phyloP scores from a whole-genome alignment of 2,113 vertebrate genomes.

The Tychaedon coryphoeus region DNA sequence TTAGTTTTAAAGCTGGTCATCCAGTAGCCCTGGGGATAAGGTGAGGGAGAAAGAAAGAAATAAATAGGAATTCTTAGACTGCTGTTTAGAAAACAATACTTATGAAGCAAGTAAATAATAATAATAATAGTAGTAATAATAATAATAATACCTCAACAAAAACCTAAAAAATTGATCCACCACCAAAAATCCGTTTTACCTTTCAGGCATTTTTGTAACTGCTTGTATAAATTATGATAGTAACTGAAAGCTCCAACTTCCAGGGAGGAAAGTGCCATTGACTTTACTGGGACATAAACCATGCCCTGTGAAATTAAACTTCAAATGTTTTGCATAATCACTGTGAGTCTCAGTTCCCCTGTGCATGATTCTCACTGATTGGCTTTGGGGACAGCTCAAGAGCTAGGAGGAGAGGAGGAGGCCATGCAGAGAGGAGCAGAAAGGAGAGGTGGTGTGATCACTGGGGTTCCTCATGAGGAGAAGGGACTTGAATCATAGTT shows the following conservation, averaged over 20 bases:
- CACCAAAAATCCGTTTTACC: neutral
- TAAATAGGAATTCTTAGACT: neutral
- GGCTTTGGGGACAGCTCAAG: neutral
- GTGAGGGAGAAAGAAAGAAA: neutral
- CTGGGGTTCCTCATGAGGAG: neutral
- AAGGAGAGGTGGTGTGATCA: neutral
- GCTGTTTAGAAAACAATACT: neutral
- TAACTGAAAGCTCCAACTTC: neutral
- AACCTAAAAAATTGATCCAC: neutral
- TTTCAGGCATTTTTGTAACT: neutral
- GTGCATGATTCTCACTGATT: neutral
- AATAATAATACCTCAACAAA: neutral
- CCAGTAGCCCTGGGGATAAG: neutral
- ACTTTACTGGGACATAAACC: neutral
- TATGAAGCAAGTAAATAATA: neutral
- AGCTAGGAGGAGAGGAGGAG: neutral
- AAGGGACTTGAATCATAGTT: neutral
- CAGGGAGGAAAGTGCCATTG: neutral
- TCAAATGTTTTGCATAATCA: neutral
- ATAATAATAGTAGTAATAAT: no score
- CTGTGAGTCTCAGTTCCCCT: neutral
- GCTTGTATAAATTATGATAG: neutral
- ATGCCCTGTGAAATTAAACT: neutral
- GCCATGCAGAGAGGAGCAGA: rapidly evolving
- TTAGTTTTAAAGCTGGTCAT: neutral